Base-by-base conservation (phyloP, 2,888 invertebrate genomes). In the Harpagoxenus sublaevis region DNA sequence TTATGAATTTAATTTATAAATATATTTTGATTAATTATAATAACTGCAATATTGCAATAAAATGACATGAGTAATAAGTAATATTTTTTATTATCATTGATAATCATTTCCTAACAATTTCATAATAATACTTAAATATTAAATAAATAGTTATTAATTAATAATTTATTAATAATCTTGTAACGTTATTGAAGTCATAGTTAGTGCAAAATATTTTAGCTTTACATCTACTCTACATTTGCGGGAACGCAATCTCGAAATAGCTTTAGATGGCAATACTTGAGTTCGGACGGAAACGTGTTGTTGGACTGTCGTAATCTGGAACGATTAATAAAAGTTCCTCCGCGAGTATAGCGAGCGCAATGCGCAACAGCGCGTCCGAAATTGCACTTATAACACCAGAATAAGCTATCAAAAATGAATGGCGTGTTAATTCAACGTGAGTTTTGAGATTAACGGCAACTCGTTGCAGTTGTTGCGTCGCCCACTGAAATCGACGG, bases 301-400 rank as follows among this genome's bases (percentile, higher is more conserved):
- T 81, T 73, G 55, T 60, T 73, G 48, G 48, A 48, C 18, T 71
- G 55, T 79, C 79, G 79, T 81, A 81, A 81, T 81, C 79, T 73
- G 18, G 35, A 51, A 73, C 79, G 73, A 81, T 81, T 81, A 81
- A 73, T 81, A 81, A 81, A 81, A 73, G 23, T 23, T 23, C 73
- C 60, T 79, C 15, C 48, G 71, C 70, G 23, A 28, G 23, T 45
- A 70, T 12, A n/a, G n/a, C n/a, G 79, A 35, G 15, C 39, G 23
- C 39, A 53, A 51, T 51, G 62, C 31, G 78, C 66, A 45, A 31
- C 42, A 45, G 71, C 73, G 53, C 28, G 48, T 42, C 31, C 73
- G 60, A 81, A 81, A 65, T 77, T 81, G 48, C 73, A 65, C 48
- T 73, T 39, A 39, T 39, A 81, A 73, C 79, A 45, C 60, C 48